Evolutionary conservation across 30 jellyfish, hydroid and myxozoan genomes (phyloP), one percentile per base, ranked within the genome.

Genomic region (Aurelia sp.): DNA sequence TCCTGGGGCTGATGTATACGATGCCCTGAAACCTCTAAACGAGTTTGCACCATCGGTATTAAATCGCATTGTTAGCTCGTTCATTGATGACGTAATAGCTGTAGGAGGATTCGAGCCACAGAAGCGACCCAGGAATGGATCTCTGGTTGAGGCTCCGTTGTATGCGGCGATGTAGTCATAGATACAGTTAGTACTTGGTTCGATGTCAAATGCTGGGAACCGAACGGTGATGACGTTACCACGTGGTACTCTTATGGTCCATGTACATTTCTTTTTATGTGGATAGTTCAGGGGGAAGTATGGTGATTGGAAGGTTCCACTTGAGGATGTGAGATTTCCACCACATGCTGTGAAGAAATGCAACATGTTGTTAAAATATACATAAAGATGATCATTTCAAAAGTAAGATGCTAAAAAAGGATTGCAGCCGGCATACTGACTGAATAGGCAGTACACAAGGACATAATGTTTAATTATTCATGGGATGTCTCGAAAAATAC

Each of bases 231-330:
- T 88, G 72, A 55, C 68, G 72, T 88, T 65, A 2, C 96, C 96
- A 35, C 2, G 51, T 9, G 91, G 91, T 9, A 62, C 91, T 21
- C 33, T n/a, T n/a, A 88, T 77, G 5, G 88, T 76, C 96, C 96
- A 88, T 13, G 57, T 52, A 40, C 96, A 88, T 10, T 38, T 48
- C 78, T 88, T 88, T 67, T 88, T 88, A 88, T 88, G 89, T 11
- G 96, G 96, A 69, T 88, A 88, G 80, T 61, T 77, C 63, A 72
- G 74, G 44, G 97, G 97, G 78, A 89, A 89, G 58, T 63, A 80
- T 62, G 97, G 97, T 9, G 93, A 80, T 60, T 79, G 82, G 17
- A 89, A 67, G 30, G 72, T 50, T 2, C 97, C 97, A 40, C 84
- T 27, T 8, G 80, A 53, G 17, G 92, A 63, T 44, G 97, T 89